Conservation (phyloP, 2,797 vertebrate genomes). For the Austrolebias charrua region DNA sequence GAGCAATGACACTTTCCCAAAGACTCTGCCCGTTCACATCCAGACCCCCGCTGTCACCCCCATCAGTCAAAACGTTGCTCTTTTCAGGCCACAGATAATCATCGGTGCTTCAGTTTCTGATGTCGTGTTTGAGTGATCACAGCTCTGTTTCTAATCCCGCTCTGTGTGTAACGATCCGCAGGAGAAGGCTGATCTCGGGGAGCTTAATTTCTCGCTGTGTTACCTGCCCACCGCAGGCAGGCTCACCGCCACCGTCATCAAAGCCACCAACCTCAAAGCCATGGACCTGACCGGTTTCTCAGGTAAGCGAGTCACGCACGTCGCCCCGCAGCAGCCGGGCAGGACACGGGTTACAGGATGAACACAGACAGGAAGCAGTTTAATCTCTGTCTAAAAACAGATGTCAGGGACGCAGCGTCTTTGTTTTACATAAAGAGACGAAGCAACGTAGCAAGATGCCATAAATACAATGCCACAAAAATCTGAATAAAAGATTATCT, state of each 20-base stretch:
- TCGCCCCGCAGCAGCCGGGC: constrained; percentile 3
- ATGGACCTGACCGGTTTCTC: constrained; percentile 96
- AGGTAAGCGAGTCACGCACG: constrained; percentile 70
- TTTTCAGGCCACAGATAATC: constrained; percentile 22
- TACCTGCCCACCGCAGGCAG: constrained; percentile 93
- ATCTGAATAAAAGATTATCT: too few species aligned
- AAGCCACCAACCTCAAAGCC: constrained; percentile 93
- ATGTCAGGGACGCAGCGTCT: not conserved
- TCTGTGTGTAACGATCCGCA: constrained; percentile 65
- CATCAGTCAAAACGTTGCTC: constrained; percentile 40
- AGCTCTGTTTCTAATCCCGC: constrained; percentile 30
- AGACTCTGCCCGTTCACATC: constrained; percentile 53
- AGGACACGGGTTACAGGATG: constrained; percentile 13
- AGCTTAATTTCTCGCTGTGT: constrained; percentile 94
- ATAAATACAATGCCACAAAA: too few species aligned
- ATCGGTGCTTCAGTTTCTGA: constrained; percentile 13
- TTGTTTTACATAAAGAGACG: too few species aligned
- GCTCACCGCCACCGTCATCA: constrained; percentile 90
- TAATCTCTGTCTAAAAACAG: constrained; percentile 9
- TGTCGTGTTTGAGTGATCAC: constrained; percentile 15
- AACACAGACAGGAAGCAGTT: constrained; percentile 25
- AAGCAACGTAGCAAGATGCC: too few species aligned
- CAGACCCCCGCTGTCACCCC: constrained; percentile 34
- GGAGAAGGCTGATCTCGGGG: constrained; percentile 95
- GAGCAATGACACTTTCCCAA: constrained; percentile 52